phyloP scores from a whole-genome alignment of 1,140 invertebrate genomes.

The Chionoecetes opilio region DNA sequence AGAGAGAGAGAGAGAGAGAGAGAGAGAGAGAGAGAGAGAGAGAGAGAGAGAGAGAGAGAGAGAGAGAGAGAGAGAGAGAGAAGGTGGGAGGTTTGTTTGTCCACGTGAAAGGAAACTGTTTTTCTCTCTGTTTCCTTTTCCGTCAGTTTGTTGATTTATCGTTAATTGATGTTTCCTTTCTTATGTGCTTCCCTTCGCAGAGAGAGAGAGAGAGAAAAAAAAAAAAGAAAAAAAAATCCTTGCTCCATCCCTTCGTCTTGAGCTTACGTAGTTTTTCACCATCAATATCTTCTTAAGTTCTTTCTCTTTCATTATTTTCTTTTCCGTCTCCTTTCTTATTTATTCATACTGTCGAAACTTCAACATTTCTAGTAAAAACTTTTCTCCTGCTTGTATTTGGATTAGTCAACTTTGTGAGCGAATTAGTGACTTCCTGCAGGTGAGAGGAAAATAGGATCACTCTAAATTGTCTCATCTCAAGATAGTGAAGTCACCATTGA shows the following conservation, averaged over 20 bases:
- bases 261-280: no score
- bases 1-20: conserved; percentile 25
- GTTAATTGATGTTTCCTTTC: neutral
- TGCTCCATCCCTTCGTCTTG: neutral
- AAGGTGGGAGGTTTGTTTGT: neutral
- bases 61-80: neutral
- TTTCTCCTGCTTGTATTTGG: no score
- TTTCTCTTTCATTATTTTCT: neutral
- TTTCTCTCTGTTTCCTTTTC: neutral
- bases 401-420: no score
- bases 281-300: neutral
- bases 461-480: no score
- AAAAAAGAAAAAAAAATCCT: neutral
- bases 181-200: neutral
- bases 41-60: conserved; percentile 11
- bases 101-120: neutral
- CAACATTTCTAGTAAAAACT: no score
- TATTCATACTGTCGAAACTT: no score
- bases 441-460: no score
- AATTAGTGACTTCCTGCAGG: no score
- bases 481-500: no score
- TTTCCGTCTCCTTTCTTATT: no score
- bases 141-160: neutral
- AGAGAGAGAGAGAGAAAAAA: neutral
- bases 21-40: neutral